Evolutionary conservation across 2,113 vertebrate genomes (phyloP).

Genomic region (Oriolus oriolus): DNA sequence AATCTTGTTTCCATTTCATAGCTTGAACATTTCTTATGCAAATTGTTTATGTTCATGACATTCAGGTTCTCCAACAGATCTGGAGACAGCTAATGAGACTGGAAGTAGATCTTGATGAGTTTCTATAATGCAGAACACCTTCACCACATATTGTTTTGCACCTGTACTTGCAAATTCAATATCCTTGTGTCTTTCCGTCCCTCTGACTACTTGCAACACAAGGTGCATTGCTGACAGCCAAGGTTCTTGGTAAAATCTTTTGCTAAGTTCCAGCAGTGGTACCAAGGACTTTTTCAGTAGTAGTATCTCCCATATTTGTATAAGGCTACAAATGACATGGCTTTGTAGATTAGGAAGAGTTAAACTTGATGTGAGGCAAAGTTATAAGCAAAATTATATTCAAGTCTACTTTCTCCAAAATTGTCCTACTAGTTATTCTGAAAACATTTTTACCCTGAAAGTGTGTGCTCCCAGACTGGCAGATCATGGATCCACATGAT

Average conservation of each 20-base stretch:
- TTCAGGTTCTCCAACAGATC: background rate
- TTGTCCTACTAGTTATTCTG: background rate
- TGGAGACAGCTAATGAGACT: conserved; percentile 11
- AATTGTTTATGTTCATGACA: conserved; percentile 32
- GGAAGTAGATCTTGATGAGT: background rate
- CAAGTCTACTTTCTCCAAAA: background rate
- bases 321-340: background rate
- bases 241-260: background rate
- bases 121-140: background rate
- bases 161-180: background rate
- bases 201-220: background rate
- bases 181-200: background rate
- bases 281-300: background rate
- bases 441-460: background rate
- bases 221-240: background rate
- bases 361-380: background rate
- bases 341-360: background rate
- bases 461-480: background rate
- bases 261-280: background rate
- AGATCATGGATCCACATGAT: background rate
- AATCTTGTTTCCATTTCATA: conserved; percentile 34
- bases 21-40: conserved; percentile 27
- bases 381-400: background rate
- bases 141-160: background rate
- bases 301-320: background rate